Evolutionary conservation across 2,888 invertebrate species (phyloP), one percentile per base, ranked within the genome.

Genomic region (Rhabditoides inermis): DNA sequence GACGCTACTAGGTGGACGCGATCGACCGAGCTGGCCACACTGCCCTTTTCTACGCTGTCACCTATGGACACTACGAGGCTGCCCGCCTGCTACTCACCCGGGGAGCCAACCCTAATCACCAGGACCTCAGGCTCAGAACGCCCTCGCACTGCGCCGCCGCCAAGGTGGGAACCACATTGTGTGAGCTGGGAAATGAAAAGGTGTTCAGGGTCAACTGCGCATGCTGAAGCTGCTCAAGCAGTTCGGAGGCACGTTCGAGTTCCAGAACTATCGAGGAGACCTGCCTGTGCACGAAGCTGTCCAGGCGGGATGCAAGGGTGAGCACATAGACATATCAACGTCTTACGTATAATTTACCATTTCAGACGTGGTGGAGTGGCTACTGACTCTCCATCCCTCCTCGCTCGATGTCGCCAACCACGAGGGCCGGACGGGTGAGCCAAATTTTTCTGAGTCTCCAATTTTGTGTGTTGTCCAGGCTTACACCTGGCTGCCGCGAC

Each of bases 221-320:
- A 88, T 88, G 7, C 81, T 91, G 7, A 85, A 87, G 63, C 82
- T 87, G 65, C 81, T 88, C 27, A 83, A 84, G 69, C 82, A 83
- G 42, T 83, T 85, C 68, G 87, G 87, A 22, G 90, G 88, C 0
- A 90, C 94, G 77, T 81, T 95, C 42, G 92, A 94, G 87, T 80
- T 88, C 51, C 83, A 88, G 60, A 94, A 92, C 76, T 87, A 89
- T 1, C 85, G 89, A 75, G 95, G 95, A 0, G 95, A 95, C 77
- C 83, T 90, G 51, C 90, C 95, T 0, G 81, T 95, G 25, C 95
- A 98, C 77, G 95, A 98, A 79, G 94, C 95, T 0, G 88, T 92
- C 0, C 85, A 88, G 39, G 90, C 90, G 0, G 91, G 92, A 1
- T 82, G 90, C 58, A 84, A 88, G 60, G 81, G 81, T 81, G n/a